Evolutionary conservation across 2,888 invertebrate species (phyloP).

Genomic region (Achlya flavicornis): DNA sequence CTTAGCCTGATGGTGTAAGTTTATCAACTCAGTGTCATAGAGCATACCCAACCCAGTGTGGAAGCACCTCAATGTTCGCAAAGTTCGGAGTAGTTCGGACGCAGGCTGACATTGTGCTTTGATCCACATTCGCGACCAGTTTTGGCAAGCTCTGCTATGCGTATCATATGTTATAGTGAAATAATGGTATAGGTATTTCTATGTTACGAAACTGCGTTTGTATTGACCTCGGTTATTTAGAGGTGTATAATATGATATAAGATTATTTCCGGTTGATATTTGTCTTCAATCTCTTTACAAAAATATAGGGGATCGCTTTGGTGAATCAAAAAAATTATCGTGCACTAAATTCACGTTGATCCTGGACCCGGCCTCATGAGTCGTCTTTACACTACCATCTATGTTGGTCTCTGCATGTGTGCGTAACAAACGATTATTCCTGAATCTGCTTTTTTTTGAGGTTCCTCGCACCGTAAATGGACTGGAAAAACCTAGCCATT

Average conservation of each 20-base stretch:
- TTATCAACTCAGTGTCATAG: no score
- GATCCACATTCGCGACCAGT: slow-evolving; percentile 67
- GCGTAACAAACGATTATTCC: no score
- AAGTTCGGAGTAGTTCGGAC: slow-evolving; percentile 45
- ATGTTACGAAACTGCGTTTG: slow-evolving; percentile 3
- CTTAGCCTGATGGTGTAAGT: no score
- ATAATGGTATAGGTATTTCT: background rate
- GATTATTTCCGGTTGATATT: background rate
- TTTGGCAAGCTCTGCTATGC: slow-evolving; percentile 31
- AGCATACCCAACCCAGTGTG: background rate
- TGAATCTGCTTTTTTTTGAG: no score
- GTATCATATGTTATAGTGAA: slow-evolving; percentile 8
- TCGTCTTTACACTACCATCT: no score
- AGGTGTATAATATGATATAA: background rate
- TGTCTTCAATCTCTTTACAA: background rate
- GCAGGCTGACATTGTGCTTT: slow-evolving; percentile 66
- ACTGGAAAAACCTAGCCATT: no score
- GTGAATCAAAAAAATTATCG: no score
- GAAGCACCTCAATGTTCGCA: slow-evolving; percentile 16
- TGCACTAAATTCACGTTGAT: no score
- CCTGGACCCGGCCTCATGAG: no score
- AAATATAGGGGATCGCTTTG: no score
- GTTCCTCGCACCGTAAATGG: no score
- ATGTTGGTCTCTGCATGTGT: no score
- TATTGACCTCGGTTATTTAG: background rate